Base-by-base conservation (phyloP, 2,888 invertebrate species). In the Leptarthrus brevirostris region DNA sequence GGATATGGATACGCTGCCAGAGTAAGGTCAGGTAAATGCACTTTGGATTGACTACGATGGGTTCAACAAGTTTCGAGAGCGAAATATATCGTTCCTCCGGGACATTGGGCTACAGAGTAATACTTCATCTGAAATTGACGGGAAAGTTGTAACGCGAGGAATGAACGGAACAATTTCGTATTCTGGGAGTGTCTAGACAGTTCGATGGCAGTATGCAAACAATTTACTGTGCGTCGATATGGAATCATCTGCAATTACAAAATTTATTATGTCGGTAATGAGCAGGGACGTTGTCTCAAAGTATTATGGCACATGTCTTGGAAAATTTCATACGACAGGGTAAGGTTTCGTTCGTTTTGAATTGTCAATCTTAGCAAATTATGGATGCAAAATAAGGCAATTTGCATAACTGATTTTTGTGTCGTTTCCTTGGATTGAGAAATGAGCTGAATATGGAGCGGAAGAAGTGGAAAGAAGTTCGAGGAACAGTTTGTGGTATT, bases 161-260 rank as follows among this genome's bases (percentile, higher is more conserved):
- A 34, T 49, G 49, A 18, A 49, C 49, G 16, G n/a, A 49, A 16
- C 36, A 16, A 16, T 18, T 58, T 30, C 16, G 18, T n/a, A 40
- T 58, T 36, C 58, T 36, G 20, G 58, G 58, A 20, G 58, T 58
- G 58, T 58, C 58, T 58, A 58, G 58, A 58, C 56, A 12, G 8
- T 12, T 26, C 36, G 58, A 58, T 18, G 6, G 36, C 36, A 58
- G 36, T 36, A 58, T 36, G 36, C 58, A 22, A 58, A 58, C 58
- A 58, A 58, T 58, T 58, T 58, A 1, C 34, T 34, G 18, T 12
- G 36, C 22, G 16, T 20, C 34, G 26, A 58, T 58, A 58, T 20
- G 20, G 58, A 14, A 34, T 58, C 58, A 58, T 58, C 36, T 58
- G 58, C 58, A 58, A 36, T 36, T 58, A 58, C 40, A 58, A 58